Percentiles rank a stretch among this genome's conserved stretches.
These are phyloP conservation scores for Phataginus tricuspis DNA, from an alignment of 2,797 vertebrate genomes.

Conservation along the genomic window DNA sequence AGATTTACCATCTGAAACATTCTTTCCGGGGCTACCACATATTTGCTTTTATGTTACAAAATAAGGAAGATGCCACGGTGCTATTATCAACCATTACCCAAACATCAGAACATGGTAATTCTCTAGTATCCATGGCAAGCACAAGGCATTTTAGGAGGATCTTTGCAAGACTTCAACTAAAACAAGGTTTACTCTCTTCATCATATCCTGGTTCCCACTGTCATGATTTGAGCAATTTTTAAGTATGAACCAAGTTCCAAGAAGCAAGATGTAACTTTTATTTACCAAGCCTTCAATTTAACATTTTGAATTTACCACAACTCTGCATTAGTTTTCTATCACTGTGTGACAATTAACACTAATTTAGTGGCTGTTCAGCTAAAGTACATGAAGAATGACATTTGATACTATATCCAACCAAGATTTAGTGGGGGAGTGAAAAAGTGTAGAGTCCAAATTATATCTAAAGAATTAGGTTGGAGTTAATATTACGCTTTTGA, in stretches of 20 bases:
- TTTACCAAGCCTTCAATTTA: not conserved
- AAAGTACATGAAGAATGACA: not conserved
- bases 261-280: not conserved
- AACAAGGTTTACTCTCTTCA: not conserved
- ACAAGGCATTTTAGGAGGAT: not conserved
- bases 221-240: not conserved
- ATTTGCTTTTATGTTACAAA: not conserved
- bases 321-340: not conserved
- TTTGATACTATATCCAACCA: not conserved
- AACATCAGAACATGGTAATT: not conserved
- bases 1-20: not conserved
- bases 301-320: conserved; percentile 26
- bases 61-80: not conserved
- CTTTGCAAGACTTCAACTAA: not conserved
- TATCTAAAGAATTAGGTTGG: not conserved
- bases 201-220: not conserved
- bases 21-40: not conserved
- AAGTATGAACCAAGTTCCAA: not conserved
- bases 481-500: not conserved
- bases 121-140: not conserved
- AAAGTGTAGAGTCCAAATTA: not conserved
- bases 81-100: not conserved
- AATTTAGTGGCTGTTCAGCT: not conserved
- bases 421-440: not conserved
- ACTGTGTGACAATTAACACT: not conserved